A percentile compares a stretch with the other conserved stretches of the same genome.
phyloP scores from a whole-genome alignment of 2,797 vertebrate species.

The Clarias laeviceps region DNA sequence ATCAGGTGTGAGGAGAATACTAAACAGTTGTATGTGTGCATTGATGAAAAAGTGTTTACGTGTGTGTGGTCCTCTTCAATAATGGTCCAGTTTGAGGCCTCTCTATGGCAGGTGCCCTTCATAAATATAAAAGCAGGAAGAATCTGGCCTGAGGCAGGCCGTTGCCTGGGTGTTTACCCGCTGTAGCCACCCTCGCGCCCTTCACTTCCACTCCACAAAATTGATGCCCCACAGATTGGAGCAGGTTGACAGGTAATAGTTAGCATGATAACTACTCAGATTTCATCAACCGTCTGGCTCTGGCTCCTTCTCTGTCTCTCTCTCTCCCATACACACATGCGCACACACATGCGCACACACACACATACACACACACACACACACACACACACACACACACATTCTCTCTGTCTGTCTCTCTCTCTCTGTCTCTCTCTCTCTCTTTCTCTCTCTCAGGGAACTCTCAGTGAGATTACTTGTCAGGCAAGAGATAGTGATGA shows the following conservation, averaged over 20 bases:
- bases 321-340: not conserved
- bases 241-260: conserved; percentile 91
- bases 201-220: conserved; percentile 94
- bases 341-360: not conserved
- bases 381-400: conserved; percentile 67
- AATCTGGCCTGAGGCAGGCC: conserved; percentile 60
- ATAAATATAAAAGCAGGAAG: conserved; percentile 84
- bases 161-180: conserved; percentile 88
- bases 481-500: conserved; percentile 87
- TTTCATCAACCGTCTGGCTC: conserved; percentile 76
- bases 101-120: conserved; percentile 69
- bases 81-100: conserved; percentile 66
- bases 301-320: conserved; percentile 3
- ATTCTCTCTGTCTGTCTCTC: conserved; percentile 73
- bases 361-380: not conserved
- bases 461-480: conserved; percentile 90
- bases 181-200: conserved; percentile 85
- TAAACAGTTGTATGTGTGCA: conserved; percentile 35
- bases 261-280: conserved; percentile 90
- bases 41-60: conserved; percentile 28
- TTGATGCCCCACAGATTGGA: conserved; percentile 91
- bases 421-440: conserved; percentile 74
- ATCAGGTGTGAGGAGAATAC: conserved; percentile 31
- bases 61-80: conserved; percentile 19
- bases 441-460: conserved; percentile 80